These are phyloP conservation scores for Empis stercorea DNA, from an alignment of 2,888 invertebrate species.

Conservation along the genomic window DNA sequence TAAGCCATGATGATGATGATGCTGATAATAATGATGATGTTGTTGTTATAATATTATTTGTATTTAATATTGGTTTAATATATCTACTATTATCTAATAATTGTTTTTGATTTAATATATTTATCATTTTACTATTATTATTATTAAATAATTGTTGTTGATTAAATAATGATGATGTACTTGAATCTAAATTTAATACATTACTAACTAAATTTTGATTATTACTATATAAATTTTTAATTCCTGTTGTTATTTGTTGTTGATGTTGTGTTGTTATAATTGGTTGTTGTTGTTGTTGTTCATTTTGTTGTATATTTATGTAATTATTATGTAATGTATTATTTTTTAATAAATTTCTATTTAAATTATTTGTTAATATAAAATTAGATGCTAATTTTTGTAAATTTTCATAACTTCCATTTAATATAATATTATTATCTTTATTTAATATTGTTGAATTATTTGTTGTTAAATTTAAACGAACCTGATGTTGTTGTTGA, in stretches of 20 bases:
- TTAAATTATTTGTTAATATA: conserved; percentile 8
- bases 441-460: conserved; percentile 19
- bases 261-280: conserved; percentile 9
- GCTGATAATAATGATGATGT: conserved; percentile 19
- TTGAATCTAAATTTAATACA: not conserved
- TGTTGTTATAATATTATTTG: conserved; percentile 9
- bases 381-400: conserved; percentile 32
- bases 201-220: no score
- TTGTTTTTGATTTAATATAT: not conserved
- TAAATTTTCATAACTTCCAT: conserved; percentile 33
- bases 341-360: not conserved
- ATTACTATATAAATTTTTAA: not conserved
- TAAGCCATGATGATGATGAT: conserved; percentile 22
- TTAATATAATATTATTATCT: conserved; percentile 19
- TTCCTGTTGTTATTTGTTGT: conserved; percentile 14
- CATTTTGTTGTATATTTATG: conserved; percentile 21
- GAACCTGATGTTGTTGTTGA: conserved; percentile 34
- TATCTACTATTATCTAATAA: not conserved
- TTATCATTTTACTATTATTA: not conserved
- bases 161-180: conserved; percentile 3
- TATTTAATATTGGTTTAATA: not conserved
- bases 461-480: conserved; percentile 39
- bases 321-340: conserved; percentile 8
- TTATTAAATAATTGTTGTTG: conserved; percentile 1
- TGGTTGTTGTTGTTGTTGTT: no score